Evolutionary conservation across 2,797 vertebrate genomes (phyloP).

Genomic region (Petrocephalus schoutedeni): DNA sequence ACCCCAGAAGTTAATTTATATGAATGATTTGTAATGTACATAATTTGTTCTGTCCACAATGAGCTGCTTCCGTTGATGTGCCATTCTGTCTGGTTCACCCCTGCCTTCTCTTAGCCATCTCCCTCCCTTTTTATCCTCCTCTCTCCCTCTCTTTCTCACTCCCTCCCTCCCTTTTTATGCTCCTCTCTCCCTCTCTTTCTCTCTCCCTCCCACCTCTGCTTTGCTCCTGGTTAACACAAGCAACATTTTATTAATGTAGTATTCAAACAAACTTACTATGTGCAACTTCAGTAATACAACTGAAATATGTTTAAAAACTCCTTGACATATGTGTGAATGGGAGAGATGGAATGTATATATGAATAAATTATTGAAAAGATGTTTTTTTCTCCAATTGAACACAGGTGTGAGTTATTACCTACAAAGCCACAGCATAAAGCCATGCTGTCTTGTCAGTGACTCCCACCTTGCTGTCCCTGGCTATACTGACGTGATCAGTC

Average conservation of each 20-base stretch:
- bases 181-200: conserved; percentile 38
- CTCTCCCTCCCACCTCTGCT: conserved; percentile 72
- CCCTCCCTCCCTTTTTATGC: conserved; percentile 7
- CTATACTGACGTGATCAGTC: background rate
- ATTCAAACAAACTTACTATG: conserved; percentile 54
- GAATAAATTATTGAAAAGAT: conserved; percentile 71
- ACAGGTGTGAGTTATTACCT: conserved; percentile 43
- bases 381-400: conserved; percentile 72
- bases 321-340: conserved; percentile 80
- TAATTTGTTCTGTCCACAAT: conserved; percentile 77
- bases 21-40: conserved; percentile 99
- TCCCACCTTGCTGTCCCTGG: background rate
- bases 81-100: conserved; percentile 67
- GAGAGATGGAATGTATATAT: conserved; percentile 72
- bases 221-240: conserved; percentile 81
- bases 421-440: background rate
- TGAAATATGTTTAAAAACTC: conserved; percentile 85
- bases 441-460: background rate
- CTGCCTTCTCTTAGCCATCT: background rate
- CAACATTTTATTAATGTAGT: conserved; percentile 83
- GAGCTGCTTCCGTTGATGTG: conserved; percentile 92
- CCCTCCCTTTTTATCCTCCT: background rate
- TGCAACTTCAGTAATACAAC: conserved; percentile 60
- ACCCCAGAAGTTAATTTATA: conserved; percentile 96
- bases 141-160: conserved; percentile 51